phyloP scores from a whole-genome alignment of 2,888 invertebrate species.

The Drosophila kambysellisi region DNA sequence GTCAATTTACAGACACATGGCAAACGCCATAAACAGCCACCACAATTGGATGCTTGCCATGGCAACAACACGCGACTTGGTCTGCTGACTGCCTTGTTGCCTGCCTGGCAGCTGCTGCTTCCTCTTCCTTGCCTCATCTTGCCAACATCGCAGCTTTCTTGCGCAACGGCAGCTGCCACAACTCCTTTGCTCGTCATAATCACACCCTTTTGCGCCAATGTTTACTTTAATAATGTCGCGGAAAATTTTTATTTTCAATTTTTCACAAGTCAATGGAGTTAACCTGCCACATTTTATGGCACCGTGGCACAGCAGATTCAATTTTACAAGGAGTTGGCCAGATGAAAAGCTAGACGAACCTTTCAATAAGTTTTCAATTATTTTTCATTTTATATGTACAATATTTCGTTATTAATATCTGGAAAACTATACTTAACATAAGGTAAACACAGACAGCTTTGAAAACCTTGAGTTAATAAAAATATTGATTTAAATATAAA shows the following conservation, averaged over 20 bases:
- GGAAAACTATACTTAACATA: neutral
- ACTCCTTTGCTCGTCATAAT: constrained; percentile 75
- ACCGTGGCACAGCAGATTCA: constrained; percentile 46
- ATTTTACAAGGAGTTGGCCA: neutral
- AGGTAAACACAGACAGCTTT: neutral
- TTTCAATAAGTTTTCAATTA: neutral
- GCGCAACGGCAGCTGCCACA: constrained; percentile 48
- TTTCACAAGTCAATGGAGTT: constrained; percentile 77
- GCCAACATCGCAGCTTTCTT: neutral
- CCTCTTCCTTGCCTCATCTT: neutral
- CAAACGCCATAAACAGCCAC: constrained; percentile 76
- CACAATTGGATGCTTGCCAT: constrained; percentile 79
- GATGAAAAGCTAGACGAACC: fast-evolving
- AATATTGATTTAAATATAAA: neutral
- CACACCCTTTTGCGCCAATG: constrained; percentile 79
- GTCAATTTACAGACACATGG: constrained; percentile 78
- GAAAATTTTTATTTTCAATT: constrained; percentile 81
- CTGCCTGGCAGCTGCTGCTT: constrained; percentile 17
- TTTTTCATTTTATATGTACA: neutral
- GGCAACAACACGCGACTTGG: constrained; percentile 45
- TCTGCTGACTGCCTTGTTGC: neutral
- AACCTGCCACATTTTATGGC: constrained; percentile 61
- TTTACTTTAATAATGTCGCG: constrained; percentile 81
- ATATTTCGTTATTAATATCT: neutral
- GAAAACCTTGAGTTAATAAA: neutral